phyloP scores from a whole-genome alignment of 2,797 vertebrate genomes.

The Melanotaenia boesemani region DNA sequence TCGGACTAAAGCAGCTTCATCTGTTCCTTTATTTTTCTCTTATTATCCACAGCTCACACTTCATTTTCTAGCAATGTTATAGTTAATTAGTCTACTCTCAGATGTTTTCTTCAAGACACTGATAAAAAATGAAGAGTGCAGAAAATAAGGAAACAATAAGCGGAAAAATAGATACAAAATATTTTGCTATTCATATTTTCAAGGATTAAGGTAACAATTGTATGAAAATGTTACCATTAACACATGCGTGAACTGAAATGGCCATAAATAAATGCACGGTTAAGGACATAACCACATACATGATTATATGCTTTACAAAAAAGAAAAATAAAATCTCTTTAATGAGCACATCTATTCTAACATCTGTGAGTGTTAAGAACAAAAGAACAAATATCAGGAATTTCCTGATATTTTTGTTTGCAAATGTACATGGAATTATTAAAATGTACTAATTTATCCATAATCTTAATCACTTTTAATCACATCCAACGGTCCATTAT shows the following conservation, averaged over 20 bases:
- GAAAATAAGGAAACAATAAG: neutral
- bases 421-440: no score
- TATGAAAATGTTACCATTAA: neutral
- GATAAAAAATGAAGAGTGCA: neutral
- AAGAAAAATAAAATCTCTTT: neutral
- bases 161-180: no score
- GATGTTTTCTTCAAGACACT: neutral
- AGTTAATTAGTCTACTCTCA: neutral
- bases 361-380: no score
- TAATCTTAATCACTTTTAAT: no score
- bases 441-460: no score
- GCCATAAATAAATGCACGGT: neutral
- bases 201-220: neutral
- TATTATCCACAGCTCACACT: neutral
- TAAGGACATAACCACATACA: neutral
- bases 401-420: no score
- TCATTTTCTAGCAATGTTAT: neutral
- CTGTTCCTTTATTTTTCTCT: neutral
- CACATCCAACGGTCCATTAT: no score
- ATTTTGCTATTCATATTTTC: no score
- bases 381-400: no score
- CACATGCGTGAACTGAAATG: no score
- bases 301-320: neutral
- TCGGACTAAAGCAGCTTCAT: conserved; percentile 96
- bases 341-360: no score